Evolutionary conservation across 2,888 invertebrate species (phyloP).

Genomic region (Gerris lacustris): DNA sequence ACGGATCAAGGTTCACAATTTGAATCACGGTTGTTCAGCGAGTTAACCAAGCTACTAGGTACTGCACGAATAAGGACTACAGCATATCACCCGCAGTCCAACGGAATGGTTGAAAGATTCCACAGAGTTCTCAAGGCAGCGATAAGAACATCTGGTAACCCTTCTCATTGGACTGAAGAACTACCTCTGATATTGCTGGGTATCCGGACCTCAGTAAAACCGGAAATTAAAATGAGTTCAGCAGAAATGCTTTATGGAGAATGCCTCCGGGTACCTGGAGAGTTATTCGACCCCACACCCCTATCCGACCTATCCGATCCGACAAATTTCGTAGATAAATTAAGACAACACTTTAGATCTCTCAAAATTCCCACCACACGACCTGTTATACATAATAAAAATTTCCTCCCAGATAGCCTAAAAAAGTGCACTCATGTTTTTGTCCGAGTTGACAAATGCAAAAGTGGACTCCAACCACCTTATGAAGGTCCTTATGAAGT

Average conservation of each 20-base stretch:
- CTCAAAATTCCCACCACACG: too few species aligned
- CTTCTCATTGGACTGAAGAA: conserved; percentile 10
- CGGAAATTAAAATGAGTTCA: conserved; percentile 24
- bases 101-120: conserved; percentile 18
- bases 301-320: too few species aligned
- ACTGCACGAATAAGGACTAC: conserved; percentile 12
- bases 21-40: conserved; percentile 33
- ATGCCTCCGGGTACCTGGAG: too few species aligned
- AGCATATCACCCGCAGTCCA: conserved; percentile 14
- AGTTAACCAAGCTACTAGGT: conserved; percentile 11
- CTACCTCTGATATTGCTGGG: conserved; percentile 19
- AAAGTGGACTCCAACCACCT: conserved; percentile 9
- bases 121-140: conserved; percentile 20
- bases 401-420: conserved; percentile 10
- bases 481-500: too few species aligned
- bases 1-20: conserved; percentile 37
- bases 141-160: conserved; percentile 6
- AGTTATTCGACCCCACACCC: too few species aligned
- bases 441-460: conserved; percentile 10
- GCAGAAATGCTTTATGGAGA: conserved; percentile 35
- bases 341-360: too few species aligned
- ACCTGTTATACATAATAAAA: neutral
- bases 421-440: conserved; percentile 13
- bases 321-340: too few species aligned
- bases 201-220: conserved; percentile 16